Conservation (phyloP, 2,888 invertebrate genomes). For the Brachynemurus nebulosus region DNA sequence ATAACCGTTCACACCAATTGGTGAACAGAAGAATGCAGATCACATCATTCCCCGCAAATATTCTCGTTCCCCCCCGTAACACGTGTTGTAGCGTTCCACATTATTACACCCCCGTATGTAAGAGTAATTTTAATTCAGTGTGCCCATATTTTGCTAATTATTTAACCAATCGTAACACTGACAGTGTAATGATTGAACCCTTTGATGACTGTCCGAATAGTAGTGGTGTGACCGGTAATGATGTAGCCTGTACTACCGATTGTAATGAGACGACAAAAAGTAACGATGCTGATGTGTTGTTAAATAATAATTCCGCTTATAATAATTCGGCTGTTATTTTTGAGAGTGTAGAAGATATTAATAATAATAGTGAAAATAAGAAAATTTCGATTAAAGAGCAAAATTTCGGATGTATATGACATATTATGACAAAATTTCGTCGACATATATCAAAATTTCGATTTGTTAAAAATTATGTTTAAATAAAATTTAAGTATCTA, state of each 20-base stretch:
- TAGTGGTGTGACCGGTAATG: too few species aligned
- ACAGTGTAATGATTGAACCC: too few species aligned
- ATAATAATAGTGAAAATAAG: conserved; percentile 2
- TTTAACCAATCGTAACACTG: conserved; percentile 1
- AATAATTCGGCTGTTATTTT: not conserved
- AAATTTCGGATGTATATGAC: conserved; percentile 41
- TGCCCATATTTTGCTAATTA: conserved; percentile 7
- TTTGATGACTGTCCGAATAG: too few species aligned
- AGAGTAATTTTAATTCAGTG: conserved; percentile 7
- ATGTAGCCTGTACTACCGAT: too few species aligned
- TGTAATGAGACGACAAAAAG: too few species aligned
- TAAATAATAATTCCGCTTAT: not conserved
- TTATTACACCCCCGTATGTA: conserved; percentile 10
- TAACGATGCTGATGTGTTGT: too few species aligned
- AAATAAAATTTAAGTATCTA: too few species aligned
- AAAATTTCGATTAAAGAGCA: conserved; percentile 38
- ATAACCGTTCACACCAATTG: conserved; percentile 10
- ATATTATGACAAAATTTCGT: too few species aligned
- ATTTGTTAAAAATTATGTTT: too few species aligned
- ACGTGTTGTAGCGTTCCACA: conserved; percentile 7
- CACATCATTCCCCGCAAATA: conserved; percentile 1
- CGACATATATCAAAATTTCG: too few species aligned
- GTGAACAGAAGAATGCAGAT: conserved; percentile 1
- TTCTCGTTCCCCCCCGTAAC: not conserved
- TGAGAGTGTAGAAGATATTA: not conserved